Base-by-base conservation (phyloP, 2,797 vertebrate species). In the Oreonectes daqikongensis region DNA sequence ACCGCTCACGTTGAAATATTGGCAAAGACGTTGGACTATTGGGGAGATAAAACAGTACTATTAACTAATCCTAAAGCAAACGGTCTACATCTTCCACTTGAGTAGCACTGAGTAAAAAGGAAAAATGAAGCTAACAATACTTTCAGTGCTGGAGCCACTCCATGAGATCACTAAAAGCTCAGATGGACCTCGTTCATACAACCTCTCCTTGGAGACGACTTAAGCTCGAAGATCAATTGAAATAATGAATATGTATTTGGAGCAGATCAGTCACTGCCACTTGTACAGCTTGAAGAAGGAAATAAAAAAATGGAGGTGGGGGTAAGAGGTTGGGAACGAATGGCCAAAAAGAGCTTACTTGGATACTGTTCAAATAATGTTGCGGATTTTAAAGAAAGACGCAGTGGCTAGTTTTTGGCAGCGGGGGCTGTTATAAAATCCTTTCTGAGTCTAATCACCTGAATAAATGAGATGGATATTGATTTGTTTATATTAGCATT, bases 391-490 rank as follows among this genome's bases (percentile, higher is more conserved):
- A 67, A 75, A 20, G 12, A 52, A 75, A 81, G 72, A 69, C 59
- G 57, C 78, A 44, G 68, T 55, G 76, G 63, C 24, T 61, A 32
- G 70, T 79, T 78, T 83, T 82, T 83, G 84, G 84, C 84, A 83
- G 80, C 15, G 0, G 50, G 10, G 59, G 50, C 20, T 73, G 78
- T 77, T 72, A 83, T 81, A 85, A 83, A 86, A 81, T 60, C 82
- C 79, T 79, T 80, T 81, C 81, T 46, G 63, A 69, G 66, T 79
- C 82, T 85, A 84, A 86, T 84, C 81, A 84, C 79, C 81, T 83
- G 79, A 80, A 84, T 84, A 85, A 86, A 87, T 83, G 63, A 84
- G 85, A 88, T 86, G 84, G 85, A 78, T 88, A 88, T 88, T 83
- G 86, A 86, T 86, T 85, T 80, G 82, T 83, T 85, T 84, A 72